Percentiles rank a stretch among this genome's conserved stretches.
These are phyloP conservation scores for Mylabris phalerata DNA, from an alignment of 1,140 invertebrate genomes.

Conservation along the genomic window DNA sequence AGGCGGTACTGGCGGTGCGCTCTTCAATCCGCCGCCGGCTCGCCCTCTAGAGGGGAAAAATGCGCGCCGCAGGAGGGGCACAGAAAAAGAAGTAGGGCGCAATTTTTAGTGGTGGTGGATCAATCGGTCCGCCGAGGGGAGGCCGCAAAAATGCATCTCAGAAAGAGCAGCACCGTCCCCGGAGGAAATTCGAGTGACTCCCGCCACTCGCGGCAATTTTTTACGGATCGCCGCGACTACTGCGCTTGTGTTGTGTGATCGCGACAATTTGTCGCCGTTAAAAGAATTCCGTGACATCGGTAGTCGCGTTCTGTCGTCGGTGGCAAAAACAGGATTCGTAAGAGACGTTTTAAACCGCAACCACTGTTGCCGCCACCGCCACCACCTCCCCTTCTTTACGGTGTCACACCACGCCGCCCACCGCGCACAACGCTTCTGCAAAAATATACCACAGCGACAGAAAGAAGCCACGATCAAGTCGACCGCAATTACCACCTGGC, in stretches of 20 bases:
- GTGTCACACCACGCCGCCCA: slow-evolving; percentile 42
- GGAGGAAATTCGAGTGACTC: slow-evolving; percentile 29
- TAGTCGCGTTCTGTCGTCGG: slow-evolving; percentile 41
- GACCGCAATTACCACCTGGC: slow-evolving; percentile 42
- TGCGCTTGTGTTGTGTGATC: slow-evolving; percentile 39
- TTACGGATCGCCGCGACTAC: slow-evolving; percentile 29
- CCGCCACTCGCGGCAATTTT: slow-evolving; percentile 29
- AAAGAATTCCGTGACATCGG: slow-evolving; percentile 44
- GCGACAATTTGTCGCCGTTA: slow-evolving; percentile 44
- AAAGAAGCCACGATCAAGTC: slow-evolving; percentile 37
- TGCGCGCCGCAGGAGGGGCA: slow-evolving; percentile 37
- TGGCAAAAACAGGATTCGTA: slow-evolving; percentile 41
- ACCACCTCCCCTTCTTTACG: slow-evolving; percentile 23
- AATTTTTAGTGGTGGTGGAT: slow-evolving; percentile 43
- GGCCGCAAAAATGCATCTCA: slow-evolving; percentile 38
- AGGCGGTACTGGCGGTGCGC: slow-evolving; percentile 39
- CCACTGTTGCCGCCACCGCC: slow-evolving; percentile 2
- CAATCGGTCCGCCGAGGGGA: slow-evolving; percentile 33
- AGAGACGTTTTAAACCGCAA: slow-evolving; percentile 30
- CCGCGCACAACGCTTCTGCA: slow-evolving; percentile 43
- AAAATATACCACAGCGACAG: slow-evolving; percentile 46
- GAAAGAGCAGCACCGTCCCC: slow-evolving; percentile 28
- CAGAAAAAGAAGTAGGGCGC: slow-evolving; percentile 43
- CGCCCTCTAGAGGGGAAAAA: slow-evolving; percentile 51
- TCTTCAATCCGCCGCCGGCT: slow-evolving; percentile 32